Percentiles rank a stretch among this genome's conserved stretches.
These are phyloP conservation scores for Pao palembangensis DNA, from an alignment of 2,113 vertebrate species.

Conservation along the genomic window DNA sequence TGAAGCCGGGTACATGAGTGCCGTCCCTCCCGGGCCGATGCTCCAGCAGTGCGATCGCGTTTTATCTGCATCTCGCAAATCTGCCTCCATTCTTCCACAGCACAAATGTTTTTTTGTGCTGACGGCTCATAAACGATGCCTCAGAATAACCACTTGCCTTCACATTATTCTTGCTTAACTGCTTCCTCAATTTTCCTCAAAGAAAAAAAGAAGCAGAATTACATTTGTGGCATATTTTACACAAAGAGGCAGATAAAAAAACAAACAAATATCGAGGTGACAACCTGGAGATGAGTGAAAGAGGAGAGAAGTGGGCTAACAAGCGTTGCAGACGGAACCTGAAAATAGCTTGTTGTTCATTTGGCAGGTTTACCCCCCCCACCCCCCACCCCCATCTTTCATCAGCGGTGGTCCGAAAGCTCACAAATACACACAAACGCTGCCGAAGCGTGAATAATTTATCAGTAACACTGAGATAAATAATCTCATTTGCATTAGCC, in stretches of 20 bases:
- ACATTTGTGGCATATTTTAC: not conserved
- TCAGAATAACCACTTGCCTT: not conserved
- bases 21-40: no score
- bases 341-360: conserved; percentile 65
- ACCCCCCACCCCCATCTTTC: conserved; percentile 6
- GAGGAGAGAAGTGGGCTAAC: conserved; percentile 28
- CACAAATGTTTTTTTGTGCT: not conserved
- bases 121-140: conserved; percentile 6
- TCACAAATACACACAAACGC: conserved; percentile 18
- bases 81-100: no score
- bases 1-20: no score
- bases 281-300: conserved; percentile 22
- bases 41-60: no score
- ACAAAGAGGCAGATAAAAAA: not conserved
- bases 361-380: conserved; percentile 40
- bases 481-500: conserved; percentile 61
- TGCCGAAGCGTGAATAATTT: conserved; percentile 62
- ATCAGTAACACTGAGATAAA: conserved; percentile 69
- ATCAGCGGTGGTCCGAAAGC: conserved; percentile 25
- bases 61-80: no score
- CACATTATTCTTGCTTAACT: not conserved
- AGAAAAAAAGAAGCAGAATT: not conserved
- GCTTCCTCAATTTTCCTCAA: not conserved
- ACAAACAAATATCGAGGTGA: conserved; percentile 2
- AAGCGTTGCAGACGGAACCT: conserved; percentile 61